A percentile compares a stretch with the other conserved stretches of the same genome.
These are phyloP conservation scores for Drosophila nr. fundita DNA, from an alignment of 2,888 invertebrate species.

Conservation along the genomic window DNA sequence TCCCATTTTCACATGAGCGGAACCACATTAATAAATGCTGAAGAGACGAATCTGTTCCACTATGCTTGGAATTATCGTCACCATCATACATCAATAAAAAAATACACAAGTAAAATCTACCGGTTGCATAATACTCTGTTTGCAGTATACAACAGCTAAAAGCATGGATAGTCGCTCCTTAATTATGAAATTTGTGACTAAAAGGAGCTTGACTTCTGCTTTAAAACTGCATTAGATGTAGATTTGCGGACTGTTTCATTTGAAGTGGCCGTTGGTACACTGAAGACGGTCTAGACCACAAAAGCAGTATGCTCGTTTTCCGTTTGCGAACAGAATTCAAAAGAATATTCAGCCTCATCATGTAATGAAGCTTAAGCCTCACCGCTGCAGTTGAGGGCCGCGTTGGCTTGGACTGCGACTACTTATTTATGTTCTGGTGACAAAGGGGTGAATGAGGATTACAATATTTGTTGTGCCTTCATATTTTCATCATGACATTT, in stretches of 20 bases:
- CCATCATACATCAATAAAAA: neutral
- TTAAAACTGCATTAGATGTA: neutral
- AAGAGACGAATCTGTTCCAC: slow-evolving; percentile 53
- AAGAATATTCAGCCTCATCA: slow-evolving; percentile 16
- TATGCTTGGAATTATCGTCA: neutral
- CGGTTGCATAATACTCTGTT: neutral
- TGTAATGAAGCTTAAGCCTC: slow-evolving; percentile 33
- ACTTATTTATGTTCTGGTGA: slow-evolving; percentile 18
- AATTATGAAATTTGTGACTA: neutral
- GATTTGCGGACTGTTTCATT: neutral
- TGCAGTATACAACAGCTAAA: neutral
- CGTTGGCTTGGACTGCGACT: slow-evolving; percentile 4
- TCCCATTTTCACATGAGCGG: slow-evolving; percentile 23
- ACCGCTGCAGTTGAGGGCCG: slow-evolving; percentile 16
- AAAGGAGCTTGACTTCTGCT: neutral
- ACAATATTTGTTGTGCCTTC: slow-evolving; percentile 61
- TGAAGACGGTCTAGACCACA: neutral
- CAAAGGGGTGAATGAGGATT: slow-evolving; percentile 70
- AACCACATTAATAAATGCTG: slow-evolving; percentile 46
- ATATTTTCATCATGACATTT: slow-evolving; percentile 71
- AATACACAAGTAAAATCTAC: neutral
- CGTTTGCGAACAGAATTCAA: neutral
- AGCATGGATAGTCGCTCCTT: neutral
- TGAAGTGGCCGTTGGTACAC: neutral
- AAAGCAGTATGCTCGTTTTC: neutral